Percentiles rank a stretch among this genome's conserved stretches.
Evolutionary conservation across 2,113 vertebrate species (phyloP).

Genomic region (Microtus oregoni): DNA sequence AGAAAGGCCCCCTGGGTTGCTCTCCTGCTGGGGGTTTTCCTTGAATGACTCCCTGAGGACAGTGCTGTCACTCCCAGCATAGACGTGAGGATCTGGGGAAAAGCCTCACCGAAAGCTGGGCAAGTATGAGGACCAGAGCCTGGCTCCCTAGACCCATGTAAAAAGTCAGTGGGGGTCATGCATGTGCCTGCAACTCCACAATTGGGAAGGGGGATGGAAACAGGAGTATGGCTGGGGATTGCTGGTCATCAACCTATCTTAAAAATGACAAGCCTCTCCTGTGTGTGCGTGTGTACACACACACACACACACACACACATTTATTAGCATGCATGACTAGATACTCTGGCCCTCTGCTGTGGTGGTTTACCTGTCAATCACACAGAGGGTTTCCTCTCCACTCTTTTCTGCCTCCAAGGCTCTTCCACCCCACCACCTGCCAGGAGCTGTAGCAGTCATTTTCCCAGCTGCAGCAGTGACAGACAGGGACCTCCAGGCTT

Average conservation of each 20-base stretch:
- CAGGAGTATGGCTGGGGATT: background rate
- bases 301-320: background rate
- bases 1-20: too few species aligned
- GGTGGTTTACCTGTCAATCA: background rate
- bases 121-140: background rate
- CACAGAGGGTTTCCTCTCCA: too few species aligned
- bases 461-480: background rate
- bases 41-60: background rate
- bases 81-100: background rate
- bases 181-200: background rate
- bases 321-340: too few species aligned
- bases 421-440: background rate
- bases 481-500: slow-evolving; percentile 8
- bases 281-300: too few species aligned
- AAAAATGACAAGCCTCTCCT: background rate
- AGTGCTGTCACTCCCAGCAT: background rate
- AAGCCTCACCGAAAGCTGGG: background rate
- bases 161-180: background rate
- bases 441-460: background rate
- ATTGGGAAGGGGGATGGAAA: background rate
- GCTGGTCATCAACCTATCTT: background rate
- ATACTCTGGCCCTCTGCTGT: background rate
- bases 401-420: too few species aligned
- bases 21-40: too few species aligned
- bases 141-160: background rate